Percentiles rank a stretch among this genome's conserved stretches.
Conservation (phyloP, 2,888 invertebrate species). For the Hedychridium roseum region DNA sequence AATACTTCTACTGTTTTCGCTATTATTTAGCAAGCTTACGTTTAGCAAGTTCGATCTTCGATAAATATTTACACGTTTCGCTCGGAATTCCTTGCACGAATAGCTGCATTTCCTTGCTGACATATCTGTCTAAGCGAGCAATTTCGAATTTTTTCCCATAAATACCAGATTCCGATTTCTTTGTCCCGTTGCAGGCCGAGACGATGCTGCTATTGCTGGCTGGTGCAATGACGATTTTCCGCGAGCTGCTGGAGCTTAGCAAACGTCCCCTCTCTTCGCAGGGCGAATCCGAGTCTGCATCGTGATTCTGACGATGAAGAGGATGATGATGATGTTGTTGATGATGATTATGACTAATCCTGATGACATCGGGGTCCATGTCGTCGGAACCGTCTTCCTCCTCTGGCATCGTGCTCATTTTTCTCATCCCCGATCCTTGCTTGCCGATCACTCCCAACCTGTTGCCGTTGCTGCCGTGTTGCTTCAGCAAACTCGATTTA, state of each 20-base stretch:
- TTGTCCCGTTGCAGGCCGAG: conserved; percentile 29
- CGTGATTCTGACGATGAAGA: conserved; percentile 23
- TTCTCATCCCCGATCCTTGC: conserved; percentile 41
- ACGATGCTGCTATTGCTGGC: conserved; percentile 6
- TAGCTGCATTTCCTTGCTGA: no score
- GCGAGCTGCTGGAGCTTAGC: conserved; percentile 20
- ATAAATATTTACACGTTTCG: no score
- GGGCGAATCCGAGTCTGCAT: conserved; percentile 49
- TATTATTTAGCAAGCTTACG: no score
- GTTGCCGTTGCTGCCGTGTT: conserved; percentile 24
- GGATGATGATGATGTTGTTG: conserved; percentile 20
- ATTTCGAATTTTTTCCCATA: no score
- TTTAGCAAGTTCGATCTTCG: no score
- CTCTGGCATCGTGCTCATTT: conserved; percentile 59
- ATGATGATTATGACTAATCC: conserved; percentile 26
- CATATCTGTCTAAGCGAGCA: no score
- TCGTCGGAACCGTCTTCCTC: conserved; percentile 56
- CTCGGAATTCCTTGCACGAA: no score
- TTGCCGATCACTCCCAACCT: conserved; percentile 37
- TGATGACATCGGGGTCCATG: conserved; percentile 41
- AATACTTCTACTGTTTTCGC: no score
- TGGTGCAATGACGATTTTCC: conserved; percentile 30
- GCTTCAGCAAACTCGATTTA: conserved; percentile 11
- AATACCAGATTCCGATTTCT: no score
- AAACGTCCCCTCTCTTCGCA: conserved; percentile 48